Percentiles rank a stretch among this genome's conserved stretches.
These are phyloP conservation scores for Agriopis aurantiaria DNA, from an alignment of 2,888 invertebrate species.

Conservation along the genomic window DNA sequence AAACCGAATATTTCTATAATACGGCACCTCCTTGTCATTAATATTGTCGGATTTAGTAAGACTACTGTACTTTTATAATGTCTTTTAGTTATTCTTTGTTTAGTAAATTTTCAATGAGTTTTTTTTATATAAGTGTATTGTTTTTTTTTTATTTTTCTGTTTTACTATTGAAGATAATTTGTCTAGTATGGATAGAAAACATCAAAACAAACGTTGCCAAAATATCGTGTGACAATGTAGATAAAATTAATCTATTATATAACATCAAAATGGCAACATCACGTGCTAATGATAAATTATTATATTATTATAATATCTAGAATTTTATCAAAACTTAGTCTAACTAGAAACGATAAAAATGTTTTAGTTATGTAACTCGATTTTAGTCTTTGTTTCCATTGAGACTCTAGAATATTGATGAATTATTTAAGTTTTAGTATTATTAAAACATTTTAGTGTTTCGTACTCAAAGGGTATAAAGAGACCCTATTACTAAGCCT, in stretches of 20 bases:
- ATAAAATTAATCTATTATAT: background rate
- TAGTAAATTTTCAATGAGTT: too few relatives aligned
- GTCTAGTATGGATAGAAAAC: background rate
- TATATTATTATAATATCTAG: background rate
- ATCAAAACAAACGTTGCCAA: background rate
- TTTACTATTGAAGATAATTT: too few relatives aligned
- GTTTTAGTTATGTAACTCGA: background rate
- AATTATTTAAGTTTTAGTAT: background rate
- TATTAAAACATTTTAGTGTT: background rate
- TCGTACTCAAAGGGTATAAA: too few relatives aligned
- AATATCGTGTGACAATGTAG: background rate
- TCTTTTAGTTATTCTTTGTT: too few relatives aligned
- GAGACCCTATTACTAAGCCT: too few relatives aligned
- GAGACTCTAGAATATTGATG: conserved; percentile 7
- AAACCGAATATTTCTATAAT: too few relatives aligned
- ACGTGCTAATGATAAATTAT: conserved; percentile 3
- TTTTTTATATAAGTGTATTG: too few relatives aligned
- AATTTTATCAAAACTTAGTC: background rate
- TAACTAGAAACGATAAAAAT: background rate
- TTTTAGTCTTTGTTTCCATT: conserved; percentile 4
- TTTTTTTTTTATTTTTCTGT: too few relatives aligned
- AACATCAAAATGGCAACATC: background rate
- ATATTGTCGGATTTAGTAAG: too few relatives aligned
- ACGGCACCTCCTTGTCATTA: too few relatives aligned
- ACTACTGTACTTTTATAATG: too few relatives aligned